Base-by-base conservation (phyloP, 2,113 vertebrate species). In the Archilochus colubris region DNA sequence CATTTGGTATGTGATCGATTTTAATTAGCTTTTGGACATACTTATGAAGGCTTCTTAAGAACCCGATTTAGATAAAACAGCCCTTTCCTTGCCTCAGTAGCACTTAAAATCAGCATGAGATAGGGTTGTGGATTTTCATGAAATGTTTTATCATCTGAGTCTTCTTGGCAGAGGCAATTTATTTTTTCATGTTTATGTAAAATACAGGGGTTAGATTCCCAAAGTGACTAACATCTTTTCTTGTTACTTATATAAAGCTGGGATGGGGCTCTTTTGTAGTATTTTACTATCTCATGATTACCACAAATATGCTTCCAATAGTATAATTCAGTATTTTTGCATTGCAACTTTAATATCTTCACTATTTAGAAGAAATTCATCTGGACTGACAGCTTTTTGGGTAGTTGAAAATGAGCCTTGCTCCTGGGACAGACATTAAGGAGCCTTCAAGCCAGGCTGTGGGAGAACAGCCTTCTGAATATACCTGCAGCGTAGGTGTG, bases 361-460 rank as follows among this genome's bases (percentile, higher is more conserved):
- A 17, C 27, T 69, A 7, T 67, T 92, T 79, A 46, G 67, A 58
- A 48, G 1, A 58, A 73, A 28, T 51, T 4, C 21, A 36, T 44
- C 3, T 40, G 7, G 30, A 17, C 9, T 31, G 21, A 54, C 12
- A 91, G 27, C 38, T 81, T 74, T 69, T 64, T 2, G 23, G 73
- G 40, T 8, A 23, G 12, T 14, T 69, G 54, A 69, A 50, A 62
- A 3, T 10, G 55, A 69, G 38, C 44, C 46, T 9, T 72, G 28
- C 54, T 55, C 12, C 28, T 23, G 51, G 36, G 50, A 1, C 28
- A 57, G n/a, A 15, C 0, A 0, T 12, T 38, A 21, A 40, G 30
- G 55, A 82, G 38, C 33, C 44, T 64, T 24, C 79, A 44, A 19
- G 43, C 14, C 40, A 64, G 15, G 22, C 33, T 72, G 31, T 57